Conservation (phyloP, 2,888 invertebrate genomes). For the Griposia aprilina region DNA sequence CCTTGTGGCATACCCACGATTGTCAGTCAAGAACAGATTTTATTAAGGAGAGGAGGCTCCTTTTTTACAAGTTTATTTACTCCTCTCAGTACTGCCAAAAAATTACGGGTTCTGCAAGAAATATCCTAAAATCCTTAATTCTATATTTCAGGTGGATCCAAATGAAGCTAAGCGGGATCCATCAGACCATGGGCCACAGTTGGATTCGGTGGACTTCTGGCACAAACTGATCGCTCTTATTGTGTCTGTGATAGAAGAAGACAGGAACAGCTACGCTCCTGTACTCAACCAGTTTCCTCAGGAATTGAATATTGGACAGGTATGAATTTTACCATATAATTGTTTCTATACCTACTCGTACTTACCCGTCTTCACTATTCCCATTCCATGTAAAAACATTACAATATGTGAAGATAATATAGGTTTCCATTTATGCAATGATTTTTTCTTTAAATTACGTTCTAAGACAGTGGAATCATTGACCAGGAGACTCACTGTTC, state of each 20-base stretch:
- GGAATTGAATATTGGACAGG: slow-evolving; percentile 99
- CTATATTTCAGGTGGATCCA: slow-evolving; percentile 93
- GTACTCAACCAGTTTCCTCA: slow-evolving; percentile 99
- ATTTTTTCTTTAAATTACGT: background rate
- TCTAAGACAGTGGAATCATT: background rate
- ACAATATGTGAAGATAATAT: background rate
- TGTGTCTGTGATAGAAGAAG: slow-evolving; percentile 99
- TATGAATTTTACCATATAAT: slow-evolving; percentile 73
- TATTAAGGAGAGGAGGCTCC: background rate
- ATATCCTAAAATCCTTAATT: background rate
- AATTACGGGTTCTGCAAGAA: background rate
- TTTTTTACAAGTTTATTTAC: background rate
- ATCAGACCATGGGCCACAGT: slow-evolving; percentile 95
- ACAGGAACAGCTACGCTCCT: slow-evolving; percentile 99
- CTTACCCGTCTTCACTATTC: background rate
- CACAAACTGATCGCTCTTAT: slow-evolving; percentile 99
- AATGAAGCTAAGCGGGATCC: slow-evolving; percentile 97
- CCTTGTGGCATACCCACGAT: background rate
- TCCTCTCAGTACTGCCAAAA: background rate
- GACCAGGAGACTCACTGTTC: background rate
- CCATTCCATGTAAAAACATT: background rate
- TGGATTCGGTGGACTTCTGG: slow-evolving; percentile 99
- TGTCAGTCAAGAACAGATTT: background rate
- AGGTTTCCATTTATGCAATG: background rate
- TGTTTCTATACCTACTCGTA: background rate